phyloP scores from a whole-genome alignment of 2,888 invertebrate genomes.

The Cosmorhoe ocellata region DNA sequence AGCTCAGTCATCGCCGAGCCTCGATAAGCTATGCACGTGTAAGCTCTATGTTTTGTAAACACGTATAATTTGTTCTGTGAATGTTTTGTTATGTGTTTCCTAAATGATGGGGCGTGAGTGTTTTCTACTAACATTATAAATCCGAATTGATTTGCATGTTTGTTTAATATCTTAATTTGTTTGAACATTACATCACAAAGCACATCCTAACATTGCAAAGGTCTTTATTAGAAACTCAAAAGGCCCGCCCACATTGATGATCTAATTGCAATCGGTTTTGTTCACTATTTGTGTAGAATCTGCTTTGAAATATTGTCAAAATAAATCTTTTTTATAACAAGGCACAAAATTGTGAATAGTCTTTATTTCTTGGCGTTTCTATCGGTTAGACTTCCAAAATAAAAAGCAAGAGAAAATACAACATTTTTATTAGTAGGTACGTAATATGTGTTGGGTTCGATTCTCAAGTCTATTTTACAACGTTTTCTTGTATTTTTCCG shows the following conservation, averaged over 20 bases:
- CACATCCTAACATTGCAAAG: constrained; percentile 18
- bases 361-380: not conserved
- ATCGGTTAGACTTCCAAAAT: constrained; percentile 1
- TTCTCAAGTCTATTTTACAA: not conserved
- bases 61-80: constrained; percentile 29
- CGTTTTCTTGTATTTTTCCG: constrained; percentile 8
- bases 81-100: constrained; percentile 38
- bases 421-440: too few relatives aligned
- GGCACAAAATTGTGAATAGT: too few relatives aligned
- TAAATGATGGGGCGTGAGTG: constrained; percentile 54
- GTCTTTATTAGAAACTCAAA: constrained; percentile 8
- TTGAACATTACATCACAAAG: constrained; percentile 4
- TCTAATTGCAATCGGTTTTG: constrained; percentile 22
- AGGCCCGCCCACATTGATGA: constrained; percentile 22
- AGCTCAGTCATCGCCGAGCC: constrained; percentile 15
- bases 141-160: constrained; percentile 16
- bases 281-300: constrained; percentile 5
- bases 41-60: constrained; percentile 9
- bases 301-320: too few relatives aligned
- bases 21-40: constrained; percentile 20
- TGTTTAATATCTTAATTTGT: constrained; percentile 2
- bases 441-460: not conserved
- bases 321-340: too few relatives aligned
- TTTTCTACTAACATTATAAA: constrained; percentile 28
- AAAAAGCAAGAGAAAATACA: too few relatives aligned